Conservation (phyloP, 2,797 vertebrate genomes). For the Typhlichthys subterraneus region DNA sequence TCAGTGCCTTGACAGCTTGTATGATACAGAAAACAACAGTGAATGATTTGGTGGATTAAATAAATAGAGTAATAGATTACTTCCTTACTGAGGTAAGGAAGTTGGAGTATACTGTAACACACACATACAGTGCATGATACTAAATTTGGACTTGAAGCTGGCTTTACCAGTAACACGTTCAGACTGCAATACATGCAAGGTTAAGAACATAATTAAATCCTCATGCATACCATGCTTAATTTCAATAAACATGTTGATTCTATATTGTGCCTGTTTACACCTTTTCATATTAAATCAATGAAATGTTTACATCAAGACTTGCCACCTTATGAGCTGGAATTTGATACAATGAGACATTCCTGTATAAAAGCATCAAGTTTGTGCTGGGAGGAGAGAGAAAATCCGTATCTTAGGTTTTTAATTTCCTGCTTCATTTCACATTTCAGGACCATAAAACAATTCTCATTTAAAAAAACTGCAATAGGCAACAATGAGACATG, state of each 20-base stretch:
- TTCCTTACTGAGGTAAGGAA: too few relatives aligned
- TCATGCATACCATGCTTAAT: slow-evolving; percentile 29
- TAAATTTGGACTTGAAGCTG: too few relatives aligned
- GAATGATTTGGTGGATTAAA: too few relatives aligned
- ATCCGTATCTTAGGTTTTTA: slow-evolving; percentile 72
- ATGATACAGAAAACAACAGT: too few relatives aligned
- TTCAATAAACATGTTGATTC: slow-evolving; percentile 10
- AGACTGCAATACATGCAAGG: slow-evolving; percentile 52
- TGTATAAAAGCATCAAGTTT: slow-evolving; percentile 46
- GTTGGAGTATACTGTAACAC: too few relatives aligned
- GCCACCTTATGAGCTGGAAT: background rate
- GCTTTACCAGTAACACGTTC: slow-evolving; percentile 41
- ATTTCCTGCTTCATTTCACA: slow-evolving; percentile 81
- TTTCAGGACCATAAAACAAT: slow-evolving; percentile 65
- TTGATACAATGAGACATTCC: slow-evolving; percentile 39
- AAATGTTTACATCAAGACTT: slow-evolving; percentile 30
- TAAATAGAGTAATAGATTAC: too few relatives aligned
- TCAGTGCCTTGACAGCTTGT: too few relatives aligned
- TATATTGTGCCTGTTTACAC: too few relatives aligned
- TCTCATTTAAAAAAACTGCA: slow-evolving; percentile 67
- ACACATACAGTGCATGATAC: too few relatives aligned
- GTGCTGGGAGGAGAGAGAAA: slow-evolving; percentile 35
- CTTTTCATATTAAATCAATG: slow-evolving; percentile 27
- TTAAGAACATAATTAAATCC: slow-evolving; percentile 22
- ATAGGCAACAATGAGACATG: slow-evolving; percentile 63